Conservation (phyloP, 2,113 vertebrate genomes). For the Acinonyx jubatus region DNA sequence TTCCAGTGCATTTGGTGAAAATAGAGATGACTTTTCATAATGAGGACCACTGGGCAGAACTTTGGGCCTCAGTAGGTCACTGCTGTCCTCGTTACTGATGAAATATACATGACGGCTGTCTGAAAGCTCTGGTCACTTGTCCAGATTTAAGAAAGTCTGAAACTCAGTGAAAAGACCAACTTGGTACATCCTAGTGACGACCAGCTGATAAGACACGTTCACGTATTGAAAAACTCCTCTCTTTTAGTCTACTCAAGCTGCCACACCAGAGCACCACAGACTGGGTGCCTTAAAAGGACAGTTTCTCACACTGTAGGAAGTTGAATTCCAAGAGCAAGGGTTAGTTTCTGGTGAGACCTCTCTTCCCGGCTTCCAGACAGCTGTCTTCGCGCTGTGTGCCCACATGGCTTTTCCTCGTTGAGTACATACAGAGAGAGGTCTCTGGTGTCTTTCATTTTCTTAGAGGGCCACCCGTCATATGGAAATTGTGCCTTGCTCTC, state of each 20-base stretch:
- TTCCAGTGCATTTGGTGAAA: background rate
- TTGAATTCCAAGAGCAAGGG: background rate
- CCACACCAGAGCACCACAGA: background rate
- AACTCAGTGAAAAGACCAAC: background rate
- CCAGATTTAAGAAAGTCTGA: background rate
- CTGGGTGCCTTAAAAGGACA: background rate
- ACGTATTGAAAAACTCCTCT: background rate
- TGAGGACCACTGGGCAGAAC: background rate
- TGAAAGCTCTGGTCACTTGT: background rate
- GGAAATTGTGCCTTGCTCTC: background rate
- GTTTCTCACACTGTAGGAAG: background rate
- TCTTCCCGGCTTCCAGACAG: background rate
- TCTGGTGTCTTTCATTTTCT: background rate
- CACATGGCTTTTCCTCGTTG: background rate
- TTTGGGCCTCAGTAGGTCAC: background rate
- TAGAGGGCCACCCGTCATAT: background rate
- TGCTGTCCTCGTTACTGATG: background rate
- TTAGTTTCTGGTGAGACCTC: background rate
- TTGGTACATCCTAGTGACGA: background rate
- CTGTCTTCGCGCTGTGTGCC: accelerated
- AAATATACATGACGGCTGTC: background rate
- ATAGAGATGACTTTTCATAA: background rate
- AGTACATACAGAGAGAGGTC: background rate
- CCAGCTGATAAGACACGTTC: too few species aligned
- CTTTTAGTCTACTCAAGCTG: background rate